Percentiles rank a stretch among this genome's conserved stretches.
These are phyloP conservation scores for Petrolisthes cinctipes DNA, from an alignment of 2,888 invertebrate genomes.

Conservation along the genomic window DNA sequence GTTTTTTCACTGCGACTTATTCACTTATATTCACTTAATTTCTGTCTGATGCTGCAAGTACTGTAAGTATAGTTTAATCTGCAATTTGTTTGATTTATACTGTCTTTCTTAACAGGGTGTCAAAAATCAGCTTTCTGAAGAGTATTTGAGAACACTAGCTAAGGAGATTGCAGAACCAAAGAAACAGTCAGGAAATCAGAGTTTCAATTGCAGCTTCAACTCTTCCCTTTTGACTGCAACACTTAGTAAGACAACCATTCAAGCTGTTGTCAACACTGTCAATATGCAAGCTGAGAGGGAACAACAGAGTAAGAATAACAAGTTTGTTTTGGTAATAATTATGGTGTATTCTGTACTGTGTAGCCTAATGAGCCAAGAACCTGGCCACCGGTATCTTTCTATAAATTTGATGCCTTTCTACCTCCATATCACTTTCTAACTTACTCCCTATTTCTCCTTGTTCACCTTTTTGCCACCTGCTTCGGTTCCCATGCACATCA, in stretches of 20 bases:
- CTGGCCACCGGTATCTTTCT: no score
- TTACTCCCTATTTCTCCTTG: no score
- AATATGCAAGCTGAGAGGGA: slow-evolving; percentile 23
- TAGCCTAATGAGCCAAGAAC: no score
- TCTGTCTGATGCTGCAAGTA: no score
- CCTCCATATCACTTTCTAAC: no score
- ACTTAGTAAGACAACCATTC: slow-evolving; percentile 36
- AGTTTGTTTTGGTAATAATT: neutral
- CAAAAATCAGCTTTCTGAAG: slow-evolving; percentile 4
- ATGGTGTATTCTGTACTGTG: neutral
- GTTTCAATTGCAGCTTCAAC: slow-evolving; percentile 45
- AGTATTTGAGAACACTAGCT: slow-evolving; percentile 33
- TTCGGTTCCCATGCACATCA: no score
- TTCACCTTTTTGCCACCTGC: no score
- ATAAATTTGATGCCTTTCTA: no score
- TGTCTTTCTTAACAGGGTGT: slow-evolving; percentile 23
- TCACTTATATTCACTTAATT: no score
- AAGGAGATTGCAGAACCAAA: slow-evolving; percentile 28
- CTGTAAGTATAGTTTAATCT: no score
- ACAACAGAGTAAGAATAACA: slow-evolving; percentile 3
- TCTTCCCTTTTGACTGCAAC: slow-evolving; percentile 25
- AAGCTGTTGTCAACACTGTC: slow-evolving; percentile 27
- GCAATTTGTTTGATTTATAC: no score
- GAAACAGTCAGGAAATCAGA: slow-evolving; percentile 21
- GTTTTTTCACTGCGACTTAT: no score